Evolutionary conservation across 2,797 vertebrate genomes (phyloP), one percentile per base, ranked within the genome.

Genomic region (Hyperoplus immaculatus): DNA sequence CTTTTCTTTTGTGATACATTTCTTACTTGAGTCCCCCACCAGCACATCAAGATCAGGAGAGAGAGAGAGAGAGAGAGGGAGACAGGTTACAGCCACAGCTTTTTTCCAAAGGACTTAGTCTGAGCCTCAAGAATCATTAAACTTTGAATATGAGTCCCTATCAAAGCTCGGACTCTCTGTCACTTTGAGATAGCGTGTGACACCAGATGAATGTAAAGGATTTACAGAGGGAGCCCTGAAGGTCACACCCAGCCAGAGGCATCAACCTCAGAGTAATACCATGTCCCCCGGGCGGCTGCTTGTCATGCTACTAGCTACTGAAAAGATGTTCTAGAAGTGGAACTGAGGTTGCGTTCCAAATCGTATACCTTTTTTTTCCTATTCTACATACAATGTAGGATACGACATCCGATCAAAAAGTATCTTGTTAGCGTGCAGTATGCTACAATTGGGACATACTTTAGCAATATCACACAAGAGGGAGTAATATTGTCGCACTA

Each of bases 101-200:
- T 56, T 60, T 65, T 77, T 57, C 2, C 29, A 29, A 1, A 77
- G 47, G 77, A 80, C 67, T 81, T 68, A 81, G 58, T 6, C 16
- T 82, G 80, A 89, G 73, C 77, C 39, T 67, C 45, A 67, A 6
- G 80, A 75, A 82, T 83, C 72, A 86, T 88, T 75, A 75, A 66
- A 82, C 54, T 88, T 82, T 88, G 72, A 90, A 84, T 78, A 75
- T 65, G 69, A 69, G 64, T 72, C n/a, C 1, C 63, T 57, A 75
- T 89, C 74, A 79, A 80, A 73, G 80, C 82, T 55, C 9, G 0
- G 71, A 71, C 77, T 86, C 68, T 14, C 57, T 76, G 75, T 71
- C 81, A 76, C 55, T 11, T 59, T 54, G 80, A 80, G 82, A 80
- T 75, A 60, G 67, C 36, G 62, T 1, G 3, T 2, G 58, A 3